Percentiles rank a stretch among this genome's conserved stretches.
These are phyloP conservation scores for Tolmerus cingulatus DNA, from an alignment of 2,888 invertebrate genomes.

Conservation along the genomic window DNA sequence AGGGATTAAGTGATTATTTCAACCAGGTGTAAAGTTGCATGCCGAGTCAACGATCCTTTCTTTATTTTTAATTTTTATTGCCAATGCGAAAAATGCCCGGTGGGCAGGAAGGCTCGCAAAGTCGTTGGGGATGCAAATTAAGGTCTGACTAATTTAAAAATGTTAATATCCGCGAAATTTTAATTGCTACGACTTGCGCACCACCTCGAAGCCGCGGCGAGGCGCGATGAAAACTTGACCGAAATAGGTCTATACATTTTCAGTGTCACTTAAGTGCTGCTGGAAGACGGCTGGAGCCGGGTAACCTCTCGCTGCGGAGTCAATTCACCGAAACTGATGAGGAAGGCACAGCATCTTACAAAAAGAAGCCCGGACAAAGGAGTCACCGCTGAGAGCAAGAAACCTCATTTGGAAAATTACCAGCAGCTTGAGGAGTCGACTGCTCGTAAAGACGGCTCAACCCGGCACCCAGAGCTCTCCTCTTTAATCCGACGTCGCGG, in stretches of 20 bases:
- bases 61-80: neutral
- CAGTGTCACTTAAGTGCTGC: neutral
- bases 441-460: conserved; percentile 9
- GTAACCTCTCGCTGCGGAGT: neutral
- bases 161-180: neutral
- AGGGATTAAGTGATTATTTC: neutral
- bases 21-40: neutral
- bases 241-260: neutral
- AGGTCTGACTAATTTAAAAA: neutral
- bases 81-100: neutral
- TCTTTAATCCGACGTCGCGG: conserved; percentile 13
- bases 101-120: neutral
- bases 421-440: neutral
- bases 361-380: conserved; percentile 15
- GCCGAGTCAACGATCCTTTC: neutral
- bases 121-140: neutral
- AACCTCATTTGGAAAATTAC: conserved; percentile 15
- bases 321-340: conserved; percentile 26
- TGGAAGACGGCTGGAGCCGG: neutral
- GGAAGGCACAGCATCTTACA: neutral
- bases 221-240: neutral
- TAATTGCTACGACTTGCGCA: neutral
- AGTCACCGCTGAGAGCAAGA: neutral
- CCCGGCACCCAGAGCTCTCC: neutral
- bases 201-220: neutral